Evolutionary conservation across 2,113 vertebrate genomes (phyloP).

Genomic region (Meriones unguiculatus): DNA sequence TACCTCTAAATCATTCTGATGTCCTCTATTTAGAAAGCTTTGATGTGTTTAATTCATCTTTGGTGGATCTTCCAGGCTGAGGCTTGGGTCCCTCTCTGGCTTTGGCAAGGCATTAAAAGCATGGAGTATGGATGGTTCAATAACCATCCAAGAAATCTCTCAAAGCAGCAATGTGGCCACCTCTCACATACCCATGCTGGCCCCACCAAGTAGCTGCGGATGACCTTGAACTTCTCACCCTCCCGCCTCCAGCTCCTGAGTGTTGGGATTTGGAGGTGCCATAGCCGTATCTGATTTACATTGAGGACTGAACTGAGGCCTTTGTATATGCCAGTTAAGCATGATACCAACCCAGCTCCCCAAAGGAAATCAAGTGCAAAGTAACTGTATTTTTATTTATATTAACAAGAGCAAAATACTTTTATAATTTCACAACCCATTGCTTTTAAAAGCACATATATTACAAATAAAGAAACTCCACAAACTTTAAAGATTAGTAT

Average conservation of each 20-base stretch:
- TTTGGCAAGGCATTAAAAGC: background rate
- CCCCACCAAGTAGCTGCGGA: background rate
- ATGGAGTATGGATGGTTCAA: background rate
- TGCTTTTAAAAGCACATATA: constrained; percentile 77
- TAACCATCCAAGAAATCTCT: background rate
- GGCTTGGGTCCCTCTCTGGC: background rate
- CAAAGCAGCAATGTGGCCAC: background rate
- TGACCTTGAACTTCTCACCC: background rate
- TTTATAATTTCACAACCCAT: constrained; percentile 73
- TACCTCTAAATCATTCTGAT: background rate
- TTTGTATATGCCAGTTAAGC: background rate
- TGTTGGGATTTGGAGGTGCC: background rate
- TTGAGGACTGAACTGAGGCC: background rate
- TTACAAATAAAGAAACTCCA: constrained; percentile 82
- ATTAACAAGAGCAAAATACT: constrained; percentile 79
- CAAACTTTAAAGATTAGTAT: constrained; percentile 82
- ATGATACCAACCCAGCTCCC: background rate
- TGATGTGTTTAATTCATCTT: background rate
- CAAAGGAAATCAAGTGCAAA: constrained; percentile 62
- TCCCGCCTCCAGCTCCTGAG: background rate
- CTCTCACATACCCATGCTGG: background rate
- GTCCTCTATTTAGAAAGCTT: background rate
- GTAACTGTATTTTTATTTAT: constrained; percentile 72
- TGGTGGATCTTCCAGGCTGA: background rate
- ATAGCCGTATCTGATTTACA: fast-evolving